Evolutionary conservation across 2,797 vertebrate species (phyloP).

Genomic region (Threskiornis aethiopicus): DNA sequence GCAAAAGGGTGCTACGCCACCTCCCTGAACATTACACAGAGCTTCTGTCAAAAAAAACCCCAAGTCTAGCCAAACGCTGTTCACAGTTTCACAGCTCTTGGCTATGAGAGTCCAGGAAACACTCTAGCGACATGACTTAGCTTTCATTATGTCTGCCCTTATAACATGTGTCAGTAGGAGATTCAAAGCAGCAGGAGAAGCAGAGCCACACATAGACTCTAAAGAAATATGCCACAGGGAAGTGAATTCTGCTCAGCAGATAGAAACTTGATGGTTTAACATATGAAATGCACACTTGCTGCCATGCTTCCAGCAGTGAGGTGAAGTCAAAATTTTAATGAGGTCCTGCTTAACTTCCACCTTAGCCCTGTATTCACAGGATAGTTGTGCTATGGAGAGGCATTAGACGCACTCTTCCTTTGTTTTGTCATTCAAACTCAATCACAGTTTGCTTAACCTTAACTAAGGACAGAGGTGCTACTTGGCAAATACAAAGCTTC

Average conservation of each 20-base stretch:
- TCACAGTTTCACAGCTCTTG: not conserved
- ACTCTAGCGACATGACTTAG: not conserved
- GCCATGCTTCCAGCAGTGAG: not conserved
- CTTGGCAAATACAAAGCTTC: not conserved
- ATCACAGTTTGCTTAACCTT: not conserved
- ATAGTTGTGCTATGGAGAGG: not conserved
- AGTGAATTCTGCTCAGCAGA: not conserved
- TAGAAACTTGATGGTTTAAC: not conserved
- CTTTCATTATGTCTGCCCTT: not conserved
- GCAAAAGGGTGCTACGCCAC: not conserved
- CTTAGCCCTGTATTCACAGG: not conserved
- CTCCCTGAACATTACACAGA: not conserved
- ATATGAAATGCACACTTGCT: not conserved
- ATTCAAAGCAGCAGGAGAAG: not conserved
- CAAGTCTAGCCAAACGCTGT: not conserved
- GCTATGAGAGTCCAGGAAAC: not conserved
- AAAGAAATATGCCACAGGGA: not conserved
- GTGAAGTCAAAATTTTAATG: not conserved
- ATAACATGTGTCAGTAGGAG: not conserved
- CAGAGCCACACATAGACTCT: not conserved
- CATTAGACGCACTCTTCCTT: not conserved
- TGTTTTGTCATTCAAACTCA: not conserved
- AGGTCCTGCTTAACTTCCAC: not conserved
- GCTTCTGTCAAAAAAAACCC: not conserved
- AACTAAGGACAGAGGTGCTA: not conserved